These are phyloP conservation scores for Ophioninae sp. DNA, from an alignment of 2,888 invertebrate species.

Conservation along the genomic window DNA sequence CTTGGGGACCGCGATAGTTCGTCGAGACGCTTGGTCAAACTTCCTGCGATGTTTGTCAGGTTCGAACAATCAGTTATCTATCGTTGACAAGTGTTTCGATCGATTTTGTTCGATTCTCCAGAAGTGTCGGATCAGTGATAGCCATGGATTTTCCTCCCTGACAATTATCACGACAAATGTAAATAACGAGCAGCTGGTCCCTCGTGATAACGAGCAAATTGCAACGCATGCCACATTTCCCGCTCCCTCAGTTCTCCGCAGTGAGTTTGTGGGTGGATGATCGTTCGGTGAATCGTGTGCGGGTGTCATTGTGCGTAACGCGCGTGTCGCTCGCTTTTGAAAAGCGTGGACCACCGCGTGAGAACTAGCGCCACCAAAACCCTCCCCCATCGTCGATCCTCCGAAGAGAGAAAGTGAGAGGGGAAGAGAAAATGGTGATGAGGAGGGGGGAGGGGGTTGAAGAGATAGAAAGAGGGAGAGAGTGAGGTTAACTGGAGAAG, in stretches of 20 bases:
- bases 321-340: slow-evolving; percentile 51
- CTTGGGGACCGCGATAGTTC: neutral
- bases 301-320: slow-evolving; percentile 48
- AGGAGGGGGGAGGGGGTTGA: slow-evolving; percentile 13
- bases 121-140: slow-evolving; percentile 5
- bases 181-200: slow-evolving; percentile 27
- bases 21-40: neutral
- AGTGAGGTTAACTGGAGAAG: neutral
- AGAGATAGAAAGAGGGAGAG: slow-evolving; percentile 2
- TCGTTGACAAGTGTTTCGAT: neutral
- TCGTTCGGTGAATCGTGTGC: slow-evolving; percentile 20
- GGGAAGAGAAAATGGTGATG: slow-evolving; percentile 15
- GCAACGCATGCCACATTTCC: slow-evolving; percentile 40
- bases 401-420: slow-evolving; percentile 21
- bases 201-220: slow-evolving; percentile 10
- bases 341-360: slow-evolving; percentile 44
- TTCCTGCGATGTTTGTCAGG: neutral
- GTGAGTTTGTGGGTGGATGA: slow-evolving; percentile 30
- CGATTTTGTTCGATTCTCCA: neutral
- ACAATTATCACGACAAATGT: slow-evolving; percentile 5
- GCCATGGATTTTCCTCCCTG: slow-evolving; percentile 21
- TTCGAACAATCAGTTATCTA: neutral
- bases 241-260: slow-evolving; percentile 35
- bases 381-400: slow-evolving; percentile 5
- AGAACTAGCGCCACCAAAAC: slow-evolving; percentile 58